Conservation (phyloP, 2,888 invertebrate species). For the Pelosia muscerda region DNA sequence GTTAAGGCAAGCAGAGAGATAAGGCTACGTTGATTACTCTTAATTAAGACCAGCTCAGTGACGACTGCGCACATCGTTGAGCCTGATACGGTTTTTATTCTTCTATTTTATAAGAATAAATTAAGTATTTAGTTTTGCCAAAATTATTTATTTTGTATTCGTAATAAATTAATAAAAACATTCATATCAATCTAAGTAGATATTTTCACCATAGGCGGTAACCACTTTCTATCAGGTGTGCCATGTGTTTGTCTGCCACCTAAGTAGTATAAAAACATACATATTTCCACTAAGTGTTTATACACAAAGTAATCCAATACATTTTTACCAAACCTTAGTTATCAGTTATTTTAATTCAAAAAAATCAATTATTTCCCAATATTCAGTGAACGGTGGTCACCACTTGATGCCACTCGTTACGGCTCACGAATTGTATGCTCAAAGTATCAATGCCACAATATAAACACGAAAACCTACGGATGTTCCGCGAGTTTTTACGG, state of each 20-base stretch:
- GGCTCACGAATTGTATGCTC: slow-evolving; percentile 41
- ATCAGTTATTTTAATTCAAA: background rate
- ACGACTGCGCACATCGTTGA: slow-evolving; percentile 18
- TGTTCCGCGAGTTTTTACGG: slow-evolving; percentile 43
- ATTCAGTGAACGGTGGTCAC: slow-evolving; percentile 36
- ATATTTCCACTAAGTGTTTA: no score
- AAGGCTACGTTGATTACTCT: slow-evolving; percentile 29
- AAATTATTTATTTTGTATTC: no score
- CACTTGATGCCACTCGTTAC: slow-evolving; percentile 34
- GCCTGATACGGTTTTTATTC: background rate
- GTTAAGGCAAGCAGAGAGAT: slow-evolving; percentile 29
- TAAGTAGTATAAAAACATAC: no score
- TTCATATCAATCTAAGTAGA: no score
- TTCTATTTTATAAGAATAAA: background rate
- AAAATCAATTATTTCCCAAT: slow-evolving; percentile 5
- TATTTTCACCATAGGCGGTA: no score
- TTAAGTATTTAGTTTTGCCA: background rate
- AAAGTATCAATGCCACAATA: slow-evolving; percentile 43
- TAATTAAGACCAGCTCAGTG: slow-evolving; percentile 33
- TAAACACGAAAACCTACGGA: slow-evolving; percentile 35
- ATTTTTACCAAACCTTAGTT: background rate
- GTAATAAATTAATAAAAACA: no score
- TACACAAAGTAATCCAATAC: background rate
- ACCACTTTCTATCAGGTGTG: no score
- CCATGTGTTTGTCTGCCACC: no score